Evolutionary conservation across 1,140 invertebrate species (phyloP), one percentile per base, ranked within the genome.

Genomic region (Lordiphosa mommai): DNA sequence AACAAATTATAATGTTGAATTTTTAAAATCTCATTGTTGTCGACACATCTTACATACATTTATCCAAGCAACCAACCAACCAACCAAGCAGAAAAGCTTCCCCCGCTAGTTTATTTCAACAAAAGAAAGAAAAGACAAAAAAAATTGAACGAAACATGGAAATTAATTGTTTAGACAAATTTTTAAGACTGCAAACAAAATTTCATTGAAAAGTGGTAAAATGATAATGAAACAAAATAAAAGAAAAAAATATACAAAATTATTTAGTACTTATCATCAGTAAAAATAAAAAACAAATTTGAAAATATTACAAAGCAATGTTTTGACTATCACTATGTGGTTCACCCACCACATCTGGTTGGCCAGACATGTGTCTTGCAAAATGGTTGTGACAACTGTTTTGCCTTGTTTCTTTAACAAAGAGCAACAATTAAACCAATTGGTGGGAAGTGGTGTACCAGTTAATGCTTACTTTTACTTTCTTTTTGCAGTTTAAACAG

Each of bases 131-230:
- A 37, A 34, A 33, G 3, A 48, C 1, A 34, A 37, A 37, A 59
- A 13, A 40, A 68, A 73, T 72, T 51, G 48, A 63, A 68, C 20
- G 57, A 64, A 70, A 66, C 50, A 82, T 82, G 74, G 33, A 77
- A 76, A 77, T 86, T 77, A 55, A 86, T 77, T 86, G 72, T 80
- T 79, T 87, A 87, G 65, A 85, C 55, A 84, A 82, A 82, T 82
- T 77, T 87, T 80, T 68, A 87, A 87, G 80, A 87, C 79, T 87
- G 80, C 80, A 73, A 87, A 79, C 82, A 71, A 55, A 82, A 85
- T 84, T 87, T 87, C 67, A 86, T 86, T 88, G 6, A 64, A 86
- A 82, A 65, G 59, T 79, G 76, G 72, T 79, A 82, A 77, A 58
- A 74, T 43, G 38, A 55, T 29, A 61, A 71, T n/a, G n/a, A n/a